Conservation (phyloP, 2,797 vertebrate genomes). For the Cirrhinus molitorella region DNA sequence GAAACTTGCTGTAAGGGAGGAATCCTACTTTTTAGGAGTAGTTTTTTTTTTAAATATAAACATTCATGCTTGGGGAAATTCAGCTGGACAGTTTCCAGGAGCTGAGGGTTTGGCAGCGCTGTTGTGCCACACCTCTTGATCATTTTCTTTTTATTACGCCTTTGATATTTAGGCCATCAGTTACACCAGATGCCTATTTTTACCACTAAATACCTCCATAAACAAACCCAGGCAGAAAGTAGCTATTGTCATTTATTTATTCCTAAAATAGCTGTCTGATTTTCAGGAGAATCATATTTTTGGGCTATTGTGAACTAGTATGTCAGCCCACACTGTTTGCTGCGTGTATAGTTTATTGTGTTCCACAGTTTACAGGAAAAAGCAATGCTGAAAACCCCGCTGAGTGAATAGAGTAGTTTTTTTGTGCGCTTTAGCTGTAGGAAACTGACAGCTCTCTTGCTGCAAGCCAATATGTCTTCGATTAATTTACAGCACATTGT, state of each 20-base stretch:
- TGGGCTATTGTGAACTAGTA: conserved; percentile 11
- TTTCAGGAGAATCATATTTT: conserved; percentile 53
- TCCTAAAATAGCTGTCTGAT: conserved; percentile 53
- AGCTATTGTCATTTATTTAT: conserved; percentile 36
- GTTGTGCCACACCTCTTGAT: conserved; percentile 56
- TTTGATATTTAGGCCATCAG: conserved; percentile 48
- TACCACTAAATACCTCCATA: conserved; percentile 44
- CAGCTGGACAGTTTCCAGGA: conserved; percentile 64
- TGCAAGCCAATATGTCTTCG: conserved; percentile 35
- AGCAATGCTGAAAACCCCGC: conserved; percentile 15
- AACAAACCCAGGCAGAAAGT: conserved; percentile 24
- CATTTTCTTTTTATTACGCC: conserved; percentile 50
- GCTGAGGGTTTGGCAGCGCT: conserved; percentile 61
- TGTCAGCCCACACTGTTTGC: conserved; percentile 14
- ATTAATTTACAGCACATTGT: conserved; percentile 56
- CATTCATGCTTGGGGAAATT: conserved; percentile 65
- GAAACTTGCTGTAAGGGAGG: conserved; percentile 36
- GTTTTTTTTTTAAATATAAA: conserved; percentile 70
- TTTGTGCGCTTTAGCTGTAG: conserved; percentile 36
- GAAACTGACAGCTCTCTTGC: conserved; percentile 37
- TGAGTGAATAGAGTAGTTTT: conserved; percentile 42
- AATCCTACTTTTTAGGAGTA: conserved; percentile 40
- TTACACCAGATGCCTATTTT: conserved; percentile 41
- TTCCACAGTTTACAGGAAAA: not conserved
- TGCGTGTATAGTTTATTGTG: conserved; percentile 18